Percentiles rank a stretch among this genome's conserved stretches.
These are phyloP conservation scores for Lordiphosa collinella DNA, from an alignment of 1,140 invertebrate species.

Conservation along the genomic window DNA sequence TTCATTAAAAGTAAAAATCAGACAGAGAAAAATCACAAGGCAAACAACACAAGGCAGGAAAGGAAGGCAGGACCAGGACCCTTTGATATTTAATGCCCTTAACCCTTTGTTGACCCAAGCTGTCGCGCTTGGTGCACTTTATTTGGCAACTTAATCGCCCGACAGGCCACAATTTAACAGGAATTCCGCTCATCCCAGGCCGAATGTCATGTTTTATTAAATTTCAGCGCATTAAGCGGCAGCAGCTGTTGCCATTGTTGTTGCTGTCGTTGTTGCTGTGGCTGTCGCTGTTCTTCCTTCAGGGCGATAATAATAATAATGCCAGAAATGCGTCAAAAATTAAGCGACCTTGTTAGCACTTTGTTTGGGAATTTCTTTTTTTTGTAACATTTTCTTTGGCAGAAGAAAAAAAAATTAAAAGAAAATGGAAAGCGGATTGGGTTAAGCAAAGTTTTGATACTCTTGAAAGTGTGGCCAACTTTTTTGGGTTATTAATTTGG, in stretches of 20 bases:
- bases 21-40: conserved; percentile 54
- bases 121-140: conserved; percentile 56
- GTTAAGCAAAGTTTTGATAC: too few species aligned
- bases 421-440: too few species aligned
- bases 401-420: too few species aligned
- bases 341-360: conserved; percentile 22
- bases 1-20: conserved; percentile 78
- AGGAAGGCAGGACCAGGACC: conserved; percentile 23
- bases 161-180: conserved; percentile 65
- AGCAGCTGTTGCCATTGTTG: conserved; percentile 29
- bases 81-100: conserved; percentile 75
- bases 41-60: conserved; percentile 48
- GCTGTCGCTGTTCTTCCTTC: conserved; percentile 5
- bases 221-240: conserved; percentile 58
- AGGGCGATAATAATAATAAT: conserved; percentile 48
- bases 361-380: conserved; percentile 13
- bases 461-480: too few species aligned
- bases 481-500: too few species aligned
- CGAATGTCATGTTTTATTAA: conserved; percentile 60
- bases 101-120: conserved; percentile 49
- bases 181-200: conserved; percentile 36
- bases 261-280: conserved; percentile 24
- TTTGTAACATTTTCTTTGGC: neutral
- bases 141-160: conserved; percentile 75
- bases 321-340: conserved; percentile 50